These are phyloP conservation scores for Sardinella longiceps DNA, from an alignment of 2,797 vertebrate species.

Conservation along the genomic window DNA sequence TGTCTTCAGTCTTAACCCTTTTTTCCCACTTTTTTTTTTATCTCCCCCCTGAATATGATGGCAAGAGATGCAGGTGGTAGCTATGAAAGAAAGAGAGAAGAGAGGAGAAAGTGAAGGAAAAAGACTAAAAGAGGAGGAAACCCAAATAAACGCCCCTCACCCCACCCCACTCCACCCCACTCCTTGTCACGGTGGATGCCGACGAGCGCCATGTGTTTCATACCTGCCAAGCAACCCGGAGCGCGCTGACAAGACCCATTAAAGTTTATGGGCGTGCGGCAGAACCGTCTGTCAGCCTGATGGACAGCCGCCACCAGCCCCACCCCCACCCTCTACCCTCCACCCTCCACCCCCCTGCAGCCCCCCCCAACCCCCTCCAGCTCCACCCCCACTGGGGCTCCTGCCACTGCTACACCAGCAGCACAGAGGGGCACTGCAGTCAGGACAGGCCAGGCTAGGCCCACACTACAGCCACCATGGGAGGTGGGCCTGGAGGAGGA, in stretches of 20 bases:
- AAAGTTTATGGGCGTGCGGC: conserved; percentile 76
- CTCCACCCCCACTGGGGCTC: background rate
- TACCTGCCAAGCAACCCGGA: conserved; percentile 69
- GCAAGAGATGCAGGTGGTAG: background rate
- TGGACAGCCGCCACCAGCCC: conserved; percentile 48
- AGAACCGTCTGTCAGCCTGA: conserved; percentile 73
- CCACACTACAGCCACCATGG: background rate
- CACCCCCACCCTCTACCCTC: conserved; percentile 40
- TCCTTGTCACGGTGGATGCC: conserved; percentile 50
- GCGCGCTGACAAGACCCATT: conserved; percentile 75
- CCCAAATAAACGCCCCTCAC: conserved; percentile 51
- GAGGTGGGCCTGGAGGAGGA: conserved; percentile 29
- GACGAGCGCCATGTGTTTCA: conserved; percentile 53
- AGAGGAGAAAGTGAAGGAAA: background rate
- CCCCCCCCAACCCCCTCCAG: background rate
- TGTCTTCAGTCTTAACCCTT: background rate
- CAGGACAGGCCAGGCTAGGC: background rate
- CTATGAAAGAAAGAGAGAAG: background rate
- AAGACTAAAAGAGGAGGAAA: conserved; percentile 25
- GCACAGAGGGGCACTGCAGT: conserved; percentile 12
- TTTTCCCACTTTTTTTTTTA: background rate
- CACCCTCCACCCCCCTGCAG: background rate
- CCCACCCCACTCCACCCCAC: conserved; percentile 8
- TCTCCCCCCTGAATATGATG: background rate
- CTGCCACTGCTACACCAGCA: conserved; percentile 32